phyloP scores from a whole-genome alignment of 1,140 invertebrate genomes.

The Diorhabda sublineata region DNA sequence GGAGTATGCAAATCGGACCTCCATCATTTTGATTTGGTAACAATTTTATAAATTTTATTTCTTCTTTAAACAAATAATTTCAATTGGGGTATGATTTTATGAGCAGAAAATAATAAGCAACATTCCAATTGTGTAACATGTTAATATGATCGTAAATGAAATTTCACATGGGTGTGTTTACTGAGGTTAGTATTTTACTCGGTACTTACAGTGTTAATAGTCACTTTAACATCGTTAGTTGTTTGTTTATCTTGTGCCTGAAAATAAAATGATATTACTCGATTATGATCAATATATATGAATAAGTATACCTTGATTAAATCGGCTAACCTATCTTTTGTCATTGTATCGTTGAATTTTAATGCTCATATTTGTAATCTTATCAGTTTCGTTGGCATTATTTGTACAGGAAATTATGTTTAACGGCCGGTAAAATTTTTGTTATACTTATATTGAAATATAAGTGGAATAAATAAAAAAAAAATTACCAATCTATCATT shows the following conservation, averaged over 20 bases:
- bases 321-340: constrained; percentile 27
- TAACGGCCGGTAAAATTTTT: background rate
- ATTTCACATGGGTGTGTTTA: no score
- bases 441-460: no score
- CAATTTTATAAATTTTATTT: no score
- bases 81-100: no score
- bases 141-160: no score
- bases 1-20: no score
- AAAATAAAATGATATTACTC: background rate
- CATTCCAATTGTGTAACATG: no score
- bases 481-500: background rate
- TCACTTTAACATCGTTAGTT: constrained; percentile 12
- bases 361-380: background rate
- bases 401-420: background rate
- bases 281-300: background rate
- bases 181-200: no score
- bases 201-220: constrained; percentile 16
- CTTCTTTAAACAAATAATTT: no score
- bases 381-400: background rate
- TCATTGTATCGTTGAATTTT: constrained; percentile 12
- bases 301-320: constrained; percentile 19
- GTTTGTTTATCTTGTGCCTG: constrained; percentile 12
- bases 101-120: no score
- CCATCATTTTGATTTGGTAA: no score
- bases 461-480: no score